Evolutionary conservation across 2,888 invertebrate genomes (phyloP).

Genomic region (Blastobasis lacticolella): DNA sequence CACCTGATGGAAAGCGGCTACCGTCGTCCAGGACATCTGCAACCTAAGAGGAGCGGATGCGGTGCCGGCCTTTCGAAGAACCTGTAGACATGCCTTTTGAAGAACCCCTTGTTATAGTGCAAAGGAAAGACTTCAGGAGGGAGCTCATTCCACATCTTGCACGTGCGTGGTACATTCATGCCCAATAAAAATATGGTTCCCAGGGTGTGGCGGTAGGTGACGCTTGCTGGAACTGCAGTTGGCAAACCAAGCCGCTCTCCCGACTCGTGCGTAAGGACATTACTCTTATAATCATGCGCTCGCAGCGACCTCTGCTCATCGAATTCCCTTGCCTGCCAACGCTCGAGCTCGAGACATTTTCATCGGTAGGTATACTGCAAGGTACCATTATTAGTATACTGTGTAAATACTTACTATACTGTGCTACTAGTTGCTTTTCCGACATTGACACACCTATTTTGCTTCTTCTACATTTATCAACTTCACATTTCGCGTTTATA

Average conservation of each 20-base stretch:
- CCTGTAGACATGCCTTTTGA: no score
- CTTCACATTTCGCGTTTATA: no score
- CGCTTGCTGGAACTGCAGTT: conserved; percentile 44
- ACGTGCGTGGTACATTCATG: neutral
- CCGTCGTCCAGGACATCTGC: no score
- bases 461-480: no score
- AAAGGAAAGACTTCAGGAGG: no score
- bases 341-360: conserved; percentile 48
- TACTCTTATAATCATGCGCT: conserved; percentile 33
- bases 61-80: no score
- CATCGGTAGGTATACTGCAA: conserved; percentile 29
- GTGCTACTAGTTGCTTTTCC: neutral
- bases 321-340: conserved; percentile 45
- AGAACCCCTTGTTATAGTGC: no score
- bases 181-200: no score
- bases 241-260: conserved; percentile 39
- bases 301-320: conserved; percentile 45
- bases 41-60: no score
- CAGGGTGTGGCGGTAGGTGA: conserved; percentile 48
- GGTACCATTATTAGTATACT: neutral
- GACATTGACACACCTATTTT: no score
- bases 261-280: conserved; percentile 34
- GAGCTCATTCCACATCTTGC: neutral
- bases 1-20: no score
- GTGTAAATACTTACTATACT: neutral